A percentile compares a stretch with the other conserved stretches of the same genome.
phyloP scores from a whole-genome alignment of 2,888 invertebrate species.

The Bhutanitis thaidina region DNA sequence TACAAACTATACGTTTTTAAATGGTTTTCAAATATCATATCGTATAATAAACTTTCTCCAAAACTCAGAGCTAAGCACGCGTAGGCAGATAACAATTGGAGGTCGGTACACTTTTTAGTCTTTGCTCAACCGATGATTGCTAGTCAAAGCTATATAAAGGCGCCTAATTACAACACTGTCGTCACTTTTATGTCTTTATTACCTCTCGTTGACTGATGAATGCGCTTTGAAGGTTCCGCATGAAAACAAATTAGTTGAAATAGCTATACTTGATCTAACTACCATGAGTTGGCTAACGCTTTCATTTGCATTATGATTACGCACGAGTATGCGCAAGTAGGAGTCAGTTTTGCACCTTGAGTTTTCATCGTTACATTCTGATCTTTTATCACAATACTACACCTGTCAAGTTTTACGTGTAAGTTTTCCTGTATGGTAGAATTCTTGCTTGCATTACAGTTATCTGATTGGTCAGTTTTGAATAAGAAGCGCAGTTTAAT shows the following conservation, averaged over 20 bases:
- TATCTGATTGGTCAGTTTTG: no score
- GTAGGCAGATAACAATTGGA: not conserved
- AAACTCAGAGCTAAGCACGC: not conserved
- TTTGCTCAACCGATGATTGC: constrained; percentile 41
- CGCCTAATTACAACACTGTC: constrained; percentile 58
- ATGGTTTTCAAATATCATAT: no score
- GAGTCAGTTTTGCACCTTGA: not conserved
- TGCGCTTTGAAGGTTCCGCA: constrained; percentile 37
- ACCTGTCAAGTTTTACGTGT: no score
- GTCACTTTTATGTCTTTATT: constrained; percentile 52
- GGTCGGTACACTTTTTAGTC: constrained; percentile 24
- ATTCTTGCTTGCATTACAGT: no score
- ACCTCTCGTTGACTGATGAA: constrained; percentile 50
- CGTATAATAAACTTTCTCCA: no score
- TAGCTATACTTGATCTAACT: constrained; percentile 23
- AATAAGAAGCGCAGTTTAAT: no score
- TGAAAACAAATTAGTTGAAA: constrained; percentile 29
- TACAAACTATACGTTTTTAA: no score
- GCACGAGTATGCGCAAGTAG: not conserved
- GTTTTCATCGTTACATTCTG: constrained; percentile 12
- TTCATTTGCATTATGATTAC: constrained; percentile 13
- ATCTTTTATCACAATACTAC: not conserved
- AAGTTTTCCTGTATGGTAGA: no score
- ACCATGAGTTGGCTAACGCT: constrained; percentile 28
- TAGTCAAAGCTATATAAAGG: constrained; percentile 46